Conservation (phyloP, 1,140 invertebrate species). For the Portunus trituberculatus region DNA sequence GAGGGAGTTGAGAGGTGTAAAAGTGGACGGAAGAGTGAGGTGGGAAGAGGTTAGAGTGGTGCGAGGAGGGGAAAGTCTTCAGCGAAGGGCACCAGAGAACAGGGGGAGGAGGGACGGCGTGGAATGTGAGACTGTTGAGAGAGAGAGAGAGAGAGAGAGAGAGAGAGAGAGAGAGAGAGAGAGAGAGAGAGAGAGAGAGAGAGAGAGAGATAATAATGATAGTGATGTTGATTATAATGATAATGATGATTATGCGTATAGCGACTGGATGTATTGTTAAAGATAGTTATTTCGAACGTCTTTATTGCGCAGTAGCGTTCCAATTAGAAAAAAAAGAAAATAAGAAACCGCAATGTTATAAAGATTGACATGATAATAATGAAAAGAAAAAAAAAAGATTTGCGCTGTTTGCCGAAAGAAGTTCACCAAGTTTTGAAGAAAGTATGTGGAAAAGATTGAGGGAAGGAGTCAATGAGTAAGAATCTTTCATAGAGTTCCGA, state of each 20-base stretch:
- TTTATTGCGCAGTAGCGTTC: too few relatives aligned
- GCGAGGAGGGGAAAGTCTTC: too few relatives aligned
- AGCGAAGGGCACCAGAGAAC: not conserved
- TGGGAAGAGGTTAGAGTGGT: not conserved
- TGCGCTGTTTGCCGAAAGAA: too few relatives aligned
- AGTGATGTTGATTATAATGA: too few relatives aligned
- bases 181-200: constrained; percentile 54
- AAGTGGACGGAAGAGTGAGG: not conserved
- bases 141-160: constrained; percentile 54
- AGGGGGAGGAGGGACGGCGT: not conserved
- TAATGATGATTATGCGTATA: too few relatives aligned
- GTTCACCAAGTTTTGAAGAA: too few relatives aligned
- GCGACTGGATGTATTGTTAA: too few relatives aligned
- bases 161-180: constrained; percentile 60
- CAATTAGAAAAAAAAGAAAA: too few relatives aligned
- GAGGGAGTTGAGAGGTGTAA: constrained; percentile 14
- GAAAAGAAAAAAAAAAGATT: not conserved
- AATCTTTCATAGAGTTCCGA: too few relatives aligned
- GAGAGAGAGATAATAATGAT: not conserved
- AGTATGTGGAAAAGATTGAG: too few relatives aligned
- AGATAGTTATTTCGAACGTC: too few relatives aligned
- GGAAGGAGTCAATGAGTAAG: too few relatives aligned
- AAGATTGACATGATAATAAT: not conserved
- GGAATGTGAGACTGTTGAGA: not conserved
- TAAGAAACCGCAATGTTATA: not conserved